phyloP scores from a whole-genome alignment of 2,113 vertebrate genomes.

The Tychaedon coryphoeus region DNA sequence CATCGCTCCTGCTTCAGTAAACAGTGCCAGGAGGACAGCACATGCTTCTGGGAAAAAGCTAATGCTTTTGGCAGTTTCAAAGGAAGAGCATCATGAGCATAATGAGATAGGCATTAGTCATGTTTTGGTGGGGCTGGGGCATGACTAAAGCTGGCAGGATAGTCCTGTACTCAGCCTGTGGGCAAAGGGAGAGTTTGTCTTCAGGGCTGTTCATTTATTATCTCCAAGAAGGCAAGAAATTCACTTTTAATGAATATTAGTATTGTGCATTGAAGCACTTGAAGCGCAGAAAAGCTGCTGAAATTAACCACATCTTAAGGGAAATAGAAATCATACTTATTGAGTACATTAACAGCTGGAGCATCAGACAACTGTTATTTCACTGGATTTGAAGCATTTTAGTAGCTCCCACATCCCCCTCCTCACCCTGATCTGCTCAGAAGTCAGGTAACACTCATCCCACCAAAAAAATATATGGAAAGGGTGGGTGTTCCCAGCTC shows the following conservation, averaged over 20 bases:
- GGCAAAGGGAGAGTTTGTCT: neutral
- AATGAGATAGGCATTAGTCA: neutral
- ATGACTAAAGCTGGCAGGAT: neutral
- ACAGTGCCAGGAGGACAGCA: neutral
- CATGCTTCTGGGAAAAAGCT: neutral
- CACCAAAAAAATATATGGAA: neutral
- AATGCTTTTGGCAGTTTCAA: neutral
- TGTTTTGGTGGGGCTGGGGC: neutral
- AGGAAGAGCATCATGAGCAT: neutral
- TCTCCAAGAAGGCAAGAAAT: neutral
- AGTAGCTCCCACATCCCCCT: neutral
- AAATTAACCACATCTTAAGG: neutral
- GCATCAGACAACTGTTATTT: neutral
- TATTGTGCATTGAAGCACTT: neutral
- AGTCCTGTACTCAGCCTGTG: neutral
- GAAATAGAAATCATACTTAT: neutral
- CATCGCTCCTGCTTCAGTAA: accelerated
- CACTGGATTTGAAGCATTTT: neutral
- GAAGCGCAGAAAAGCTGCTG: neutral
- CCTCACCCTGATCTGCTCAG: neutral
- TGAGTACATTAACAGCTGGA: neutral
- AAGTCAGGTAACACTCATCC: neutral
- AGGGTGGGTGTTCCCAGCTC: neutral
- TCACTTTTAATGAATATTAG: neutral
- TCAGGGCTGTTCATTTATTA: neutral